Evolutionary conservation across 1,140 invertebrate genomes (phyloP).

Genomic region (Heterodera schachtii): DNA sequence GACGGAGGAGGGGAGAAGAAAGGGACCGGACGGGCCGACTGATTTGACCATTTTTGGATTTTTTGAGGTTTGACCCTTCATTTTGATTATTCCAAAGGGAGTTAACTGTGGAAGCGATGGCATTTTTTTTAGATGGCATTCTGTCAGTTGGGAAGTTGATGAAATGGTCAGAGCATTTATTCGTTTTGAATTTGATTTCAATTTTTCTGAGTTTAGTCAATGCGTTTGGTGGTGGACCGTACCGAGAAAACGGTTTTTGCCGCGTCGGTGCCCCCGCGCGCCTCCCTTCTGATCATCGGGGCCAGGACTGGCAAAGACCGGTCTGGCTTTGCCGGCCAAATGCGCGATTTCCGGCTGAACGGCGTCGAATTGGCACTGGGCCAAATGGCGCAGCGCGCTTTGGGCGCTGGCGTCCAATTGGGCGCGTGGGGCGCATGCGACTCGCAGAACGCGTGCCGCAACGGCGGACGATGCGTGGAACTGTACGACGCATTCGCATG

Average conservation of each 20-base stretch:
- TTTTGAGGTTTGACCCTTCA: too few relatives aligned
- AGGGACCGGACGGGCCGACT: too few relatives aligned
- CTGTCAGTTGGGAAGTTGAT: constrained; percentile 61
- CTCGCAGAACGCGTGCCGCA: constrained; percentile 51
- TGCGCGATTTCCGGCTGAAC: constrained; percentile 56
- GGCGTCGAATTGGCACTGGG: constrained; percentile 48
- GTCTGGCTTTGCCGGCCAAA: constrained; percentile 61
- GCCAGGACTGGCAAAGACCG: constrained; percentile 49
- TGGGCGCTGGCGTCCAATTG: constrained; percentile 17
- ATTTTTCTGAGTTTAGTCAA: constrained; percentile 26
- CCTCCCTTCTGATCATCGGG: constrained; percentile 55
- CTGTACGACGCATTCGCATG: constrained; percentile 60
- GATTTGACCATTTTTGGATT: too few relatives aligned
- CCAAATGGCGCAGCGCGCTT: constrained; percentile 33
- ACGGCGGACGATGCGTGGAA: constrained; percentile 57
- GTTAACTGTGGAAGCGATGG: too few relatives aligned
- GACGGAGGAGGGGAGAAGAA: too few relatives aligned
- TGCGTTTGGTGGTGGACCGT: constrained; percentile 51
- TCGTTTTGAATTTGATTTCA: constrained; percentile 45
- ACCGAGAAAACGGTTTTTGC: constrained; percentile 41
- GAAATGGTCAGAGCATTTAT: constrained; percentile 24
- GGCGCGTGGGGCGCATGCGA: constrained; percentile 45
- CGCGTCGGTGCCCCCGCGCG: constrained; percentile 51
- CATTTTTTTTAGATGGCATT: constrained; percentile 52
- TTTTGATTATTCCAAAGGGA: too few relatives aligned